Conservation (phyloP, 2,797 vertebrate species). For the Sebastes variabilis region DNA sequence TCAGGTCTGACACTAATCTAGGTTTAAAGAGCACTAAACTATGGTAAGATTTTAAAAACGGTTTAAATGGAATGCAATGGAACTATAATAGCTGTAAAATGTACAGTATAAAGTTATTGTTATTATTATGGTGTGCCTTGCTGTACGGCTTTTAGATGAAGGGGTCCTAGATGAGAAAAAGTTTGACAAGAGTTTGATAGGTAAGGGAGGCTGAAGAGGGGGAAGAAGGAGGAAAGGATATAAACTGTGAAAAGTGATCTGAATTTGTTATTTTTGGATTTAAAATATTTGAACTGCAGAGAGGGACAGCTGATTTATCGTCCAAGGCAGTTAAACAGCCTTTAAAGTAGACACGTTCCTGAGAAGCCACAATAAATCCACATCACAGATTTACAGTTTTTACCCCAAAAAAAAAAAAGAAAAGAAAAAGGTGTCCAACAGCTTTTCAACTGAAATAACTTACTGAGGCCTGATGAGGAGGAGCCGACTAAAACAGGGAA, state of each 20-base stretch:
- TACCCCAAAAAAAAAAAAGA: background rate
- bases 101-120: background rate
- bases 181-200: background rate
- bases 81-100: background rate
- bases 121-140: background rate
- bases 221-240: background rate
- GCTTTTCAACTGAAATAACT: background rate
- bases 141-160: background rate
- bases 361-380: constrained; percentile 17
- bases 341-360: background rate
- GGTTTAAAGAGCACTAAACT: background rate
- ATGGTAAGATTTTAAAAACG: background rate
- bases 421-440: background rate
- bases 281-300: background rate
- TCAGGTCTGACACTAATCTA: background rate
- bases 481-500: background rate
- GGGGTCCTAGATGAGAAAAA: background rate
- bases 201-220: background rate
- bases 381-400: constrained; percentile 10
- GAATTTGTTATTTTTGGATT: constrained; percentile 22
- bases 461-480: background rate
- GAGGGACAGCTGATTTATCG: constrained; percentile 33
- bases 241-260: background rate
- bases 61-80: background rate
- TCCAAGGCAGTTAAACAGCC: background rate